Base-by-base conservation (phyloP, 2,888 invertebrate genomes). In the Lochmaea capreae region DNA sequence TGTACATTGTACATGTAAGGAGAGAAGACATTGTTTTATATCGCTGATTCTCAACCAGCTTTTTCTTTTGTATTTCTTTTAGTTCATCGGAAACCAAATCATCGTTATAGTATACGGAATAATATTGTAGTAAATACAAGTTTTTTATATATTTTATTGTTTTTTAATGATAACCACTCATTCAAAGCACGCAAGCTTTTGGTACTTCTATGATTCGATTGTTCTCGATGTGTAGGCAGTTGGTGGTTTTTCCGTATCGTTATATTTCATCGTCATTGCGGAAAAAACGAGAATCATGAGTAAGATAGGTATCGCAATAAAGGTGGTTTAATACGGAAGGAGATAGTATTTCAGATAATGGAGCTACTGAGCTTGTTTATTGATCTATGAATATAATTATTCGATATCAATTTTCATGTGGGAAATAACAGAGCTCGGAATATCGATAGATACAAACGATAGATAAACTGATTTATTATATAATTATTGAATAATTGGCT, bases 1-100 rank as follows among this genome's bases (percentile, higher is more conserved):
- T 46, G 65, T 46, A 65, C 65, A n/a, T 65, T 46, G 65, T 46
- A 65, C 65, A 10, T 65, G 65, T 65, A 65, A 65, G 65, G 65
- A 65, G 65, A 65, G 65, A 22, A 65, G 65, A 65, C 46, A 49
- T 49, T 46, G 65, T 65, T 65, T 43, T 65, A 65, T 65, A 65
- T 65, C 65, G 11, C 10, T 18, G 39, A 42, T 43, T 62, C 10
- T 16, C 54, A 54, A 54, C 10, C 18, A 54, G 18, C 9, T 42
- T 62, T 62, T 62, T 42, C 16, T 62, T 61, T 52, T 52, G n/a
- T 52, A n/a, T n/a, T 52, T 52, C 14, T 52, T 52, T 54, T 11
- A 54, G 16, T 54, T 54, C 16, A 54, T 18, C 54, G 54, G 18
- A 54, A 54, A 18, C 18, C 54, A 54, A 54, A 54, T 18, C 10